Evolutionary conservation across 2,797 vertebrate genomes (phyloP).

Genomic region (Saxicola maurus): DNA sequence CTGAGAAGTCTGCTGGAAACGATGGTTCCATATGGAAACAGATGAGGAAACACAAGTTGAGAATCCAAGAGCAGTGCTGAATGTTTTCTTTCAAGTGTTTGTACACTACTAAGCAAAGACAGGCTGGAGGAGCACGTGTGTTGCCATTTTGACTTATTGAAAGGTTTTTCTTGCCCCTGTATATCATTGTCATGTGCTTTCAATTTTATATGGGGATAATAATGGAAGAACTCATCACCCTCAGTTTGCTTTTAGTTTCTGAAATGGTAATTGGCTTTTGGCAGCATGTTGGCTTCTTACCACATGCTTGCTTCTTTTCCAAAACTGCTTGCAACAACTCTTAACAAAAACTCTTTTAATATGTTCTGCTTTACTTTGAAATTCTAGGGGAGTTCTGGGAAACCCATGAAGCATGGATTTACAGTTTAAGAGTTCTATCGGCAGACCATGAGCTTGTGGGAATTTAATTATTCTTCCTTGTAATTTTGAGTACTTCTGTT

Average conservation of each 20-base stretch:
- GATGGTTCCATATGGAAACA: not conserved
- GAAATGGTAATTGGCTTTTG: not conserved
- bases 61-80: not conserved
- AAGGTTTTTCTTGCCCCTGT: not conserved
- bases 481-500: not conserved
- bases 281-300: not conserved
- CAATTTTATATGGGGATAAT: not conserved
- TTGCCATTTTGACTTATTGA: not conserved
- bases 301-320: not conserved
- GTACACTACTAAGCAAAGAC: not conserved
- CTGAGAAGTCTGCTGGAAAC: not conserved
- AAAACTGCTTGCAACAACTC: not conserved
- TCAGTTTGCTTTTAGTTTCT: not conserved
- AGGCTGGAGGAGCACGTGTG: not conserved
- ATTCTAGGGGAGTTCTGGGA: not conserved
- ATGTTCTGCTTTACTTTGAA: not conserved
- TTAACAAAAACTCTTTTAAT: not conserved
- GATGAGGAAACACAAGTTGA: not conserved
- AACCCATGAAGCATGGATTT: not conserved
- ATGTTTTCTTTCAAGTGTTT: not conserved
- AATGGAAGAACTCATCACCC: not conserved
- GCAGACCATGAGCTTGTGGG: not conserved
- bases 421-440: not conserved
- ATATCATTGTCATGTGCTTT: not conserved
- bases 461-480: not conserved